Evolutionary conservation across 2,797 vertebrate species (phyloP).

Genomic region (Cephalopachus bancanus): DNA sequence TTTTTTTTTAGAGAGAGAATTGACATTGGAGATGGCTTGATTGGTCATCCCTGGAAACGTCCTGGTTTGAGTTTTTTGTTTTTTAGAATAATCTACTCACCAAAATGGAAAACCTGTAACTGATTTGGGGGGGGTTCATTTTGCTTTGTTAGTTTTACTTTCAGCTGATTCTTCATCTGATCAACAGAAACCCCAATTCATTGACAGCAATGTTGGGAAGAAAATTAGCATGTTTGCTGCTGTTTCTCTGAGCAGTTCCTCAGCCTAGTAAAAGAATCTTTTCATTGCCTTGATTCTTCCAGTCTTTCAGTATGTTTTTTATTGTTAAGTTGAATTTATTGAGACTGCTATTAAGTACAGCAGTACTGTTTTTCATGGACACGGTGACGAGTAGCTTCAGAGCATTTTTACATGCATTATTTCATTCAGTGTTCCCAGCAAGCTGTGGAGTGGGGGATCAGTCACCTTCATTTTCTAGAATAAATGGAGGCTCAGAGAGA

Average conservation of each 20-base stretch:
- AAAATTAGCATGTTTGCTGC: neutral
- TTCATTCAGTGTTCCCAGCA: neutral
- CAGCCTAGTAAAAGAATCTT: neutral
- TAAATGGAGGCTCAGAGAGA: neutral
- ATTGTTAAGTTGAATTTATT: slow-evolving; percentile 14
- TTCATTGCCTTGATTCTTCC: neutral
- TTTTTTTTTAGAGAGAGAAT: neutral
- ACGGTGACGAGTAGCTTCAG: neutral
- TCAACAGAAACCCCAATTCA: neutral
- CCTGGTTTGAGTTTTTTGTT: neutral
- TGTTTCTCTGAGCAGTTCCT: neutral
- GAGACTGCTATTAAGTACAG: neutral
- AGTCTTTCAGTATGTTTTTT: neutral
- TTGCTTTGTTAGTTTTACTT: slow-evolving; percentile 18
- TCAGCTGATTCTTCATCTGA: neutral
- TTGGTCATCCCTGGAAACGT: neutral
- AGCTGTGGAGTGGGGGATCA: neutral
- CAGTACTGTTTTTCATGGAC: neutral
- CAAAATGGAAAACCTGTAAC: neutral
- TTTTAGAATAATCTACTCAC: neutral
- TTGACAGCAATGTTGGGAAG: neutral
- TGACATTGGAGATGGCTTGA: neutral
- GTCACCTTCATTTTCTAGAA: neutral
- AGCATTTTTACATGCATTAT: neutral
- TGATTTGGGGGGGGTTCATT: neutral